Evolutionary conservation across 2,113 vertebrate genomes (phyloP).

Genomic region (Pyxicephalus adspersus): DNA sequence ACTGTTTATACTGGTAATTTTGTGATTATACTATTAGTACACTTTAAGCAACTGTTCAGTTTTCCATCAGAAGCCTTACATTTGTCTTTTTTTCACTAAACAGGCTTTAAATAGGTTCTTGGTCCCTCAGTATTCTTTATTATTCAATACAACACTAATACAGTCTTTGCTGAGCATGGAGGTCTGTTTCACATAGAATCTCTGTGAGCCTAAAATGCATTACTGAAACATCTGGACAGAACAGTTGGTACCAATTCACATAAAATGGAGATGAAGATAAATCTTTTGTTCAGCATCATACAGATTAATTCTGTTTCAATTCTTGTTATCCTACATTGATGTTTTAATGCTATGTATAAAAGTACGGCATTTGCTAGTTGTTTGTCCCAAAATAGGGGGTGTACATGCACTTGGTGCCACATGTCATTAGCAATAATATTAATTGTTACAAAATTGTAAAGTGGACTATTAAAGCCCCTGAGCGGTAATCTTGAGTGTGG

Average conservation of each 20-base stretch:
- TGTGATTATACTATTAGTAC: no score
- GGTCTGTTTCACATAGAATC: background rate
- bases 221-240: conserved; percentile 44
- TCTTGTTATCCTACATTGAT: background rate
- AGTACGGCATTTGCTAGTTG: no score
- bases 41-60: no score
- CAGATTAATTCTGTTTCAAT: background rate
- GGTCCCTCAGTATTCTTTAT: background rate
- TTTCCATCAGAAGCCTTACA: background rate
- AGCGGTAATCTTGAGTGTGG: no score
- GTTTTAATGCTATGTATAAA: no score
- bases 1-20: no score
- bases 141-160: conserved; percentile 6
- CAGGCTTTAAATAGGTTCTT: conserved; percentile 1
- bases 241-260: conserved; percentile 18
- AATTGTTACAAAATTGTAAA: no score
- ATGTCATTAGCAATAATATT: no score
- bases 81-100: background rate
- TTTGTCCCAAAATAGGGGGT: no score
- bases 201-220: conserved; percentile 25
- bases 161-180: conserved; percentile 11
- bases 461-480: no score
- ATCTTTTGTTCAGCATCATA: background rate
- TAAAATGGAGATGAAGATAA: conserved; percentile 1
- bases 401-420: no score